Conservation (phyloP, 1,140 invertebrate genomes). For the Campoletis sonorensis region DNA sequence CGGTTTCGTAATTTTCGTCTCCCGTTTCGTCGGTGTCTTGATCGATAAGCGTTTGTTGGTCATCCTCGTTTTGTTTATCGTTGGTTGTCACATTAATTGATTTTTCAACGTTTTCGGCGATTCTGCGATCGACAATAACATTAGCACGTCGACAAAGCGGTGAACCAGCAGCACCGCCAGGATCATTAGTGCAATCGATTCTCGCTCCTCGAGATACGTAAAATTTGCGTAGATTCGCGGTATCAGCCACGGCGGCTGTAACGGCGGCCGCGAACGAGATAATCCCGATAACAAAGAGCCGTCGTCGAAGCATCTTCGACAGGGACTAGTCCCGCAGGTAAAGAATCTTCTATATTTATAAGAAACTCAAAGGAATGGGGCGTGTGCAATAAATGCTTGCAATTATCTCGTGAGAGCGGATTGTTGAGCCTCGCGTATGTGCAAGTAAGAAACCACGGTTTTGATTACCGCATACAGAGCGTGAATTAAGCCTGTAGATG, state of each 20-base stretch:
- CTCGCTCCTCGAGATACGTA: conserved; percentile 18
- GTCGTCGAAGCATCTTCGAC: conserved; percentile 70
- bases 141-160: conserved; percentile 6
- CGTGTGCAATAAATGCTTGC: conserved; percentile 38
- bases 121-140: background rate
- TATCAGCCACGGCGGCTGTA: conserved; percentile 50
- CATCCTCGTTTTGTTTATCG: background rate
- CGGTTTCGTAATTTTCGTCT: conserved; percentile 37
- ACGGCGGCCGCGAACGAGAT: conserved; percentile 55
- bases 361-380: conserved; percentile 41
- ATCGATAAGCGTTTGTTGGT: conserved; percentile 33
- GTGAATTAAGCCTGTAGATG: conserved; percentile 72
- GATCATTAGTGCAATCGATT: conserved; percentile 31
- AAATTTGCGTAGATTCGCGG: conserved; percentile 52
- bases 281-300: conserved; percentile 61
- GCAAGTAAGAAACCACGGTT: conserved; percentile 32
- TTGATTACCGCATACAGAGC: conserved; percentile 72
- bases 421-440: background rate
- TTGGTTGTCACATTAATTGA: background rate
- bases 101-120: background rate
- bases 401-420: conserved; percentile 64
- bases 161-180: conserved; percentile 47
- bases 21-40: conserved; percentile 27
- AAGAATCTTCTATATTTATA: conserved; percentile 69
- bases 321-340: conserved; percentile 62